Base-by-base conservation (phyloP, 2,797 vertebrate species). In the Danio albolineatus region DNA sequence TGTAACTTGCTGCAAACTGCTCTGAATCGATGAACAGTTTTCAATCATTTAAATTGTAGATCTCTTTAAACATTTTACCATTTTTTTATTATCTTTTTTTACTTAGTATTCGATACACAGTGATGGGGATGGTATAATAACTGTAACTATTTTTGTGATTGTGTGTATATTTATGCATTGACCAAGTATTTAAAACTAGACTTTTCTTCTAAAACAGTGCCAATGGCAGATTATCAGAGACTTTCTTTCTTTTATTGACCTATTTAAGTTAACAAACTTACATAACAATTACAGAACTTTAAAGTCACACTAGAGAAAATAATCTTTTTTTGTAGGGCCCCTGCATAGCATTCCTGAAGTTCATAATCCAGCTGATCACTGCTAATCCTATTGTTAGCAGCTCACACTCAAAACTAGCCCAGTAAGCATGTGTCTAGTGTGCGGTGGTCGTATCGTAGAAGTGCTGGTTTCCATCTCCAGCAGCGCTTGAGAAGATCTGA, bases 341-440 rank as follows among this genome's bases (percentile, higher is more conserved):
- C 53, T 5, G 79, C 75, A 83, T 41, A 28, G 53, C 73, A 80
- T 81, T 82, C 70, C 49, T 79, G 41, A 79, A 75, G 49, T 17
- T 75, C 78, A 77, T 66, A 36, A 78, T 64, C 14, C 10, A 44
- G 13, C 72, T 73, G 59, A 80, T 83, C 82, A 79, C 83, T 82
- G 80, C 78, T 82, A 78, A 43, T 78, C 85, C 78, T 85, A 83
- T 81, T 87, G 87, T 87, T 82, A 75, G 83, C 81, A 60, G 84
- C 85, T 90, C 89, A 87, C 86, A 89, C 85, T 44, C 48, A 70
- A 65, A 65, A 56, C 65, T 65, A 44, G 41, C 43, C 57, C 46
- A 39, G 46, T 64, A 59, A 69, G 44, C 57, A 36, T 57, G 59
- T 16, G 10, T 67, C 65, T 74, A 9, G 73, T 74, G 70, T 80